phyloP scores from a whole-genome alignment of 2,113 vertebrate species.

The Pygoscelis adeliae region DNA sequence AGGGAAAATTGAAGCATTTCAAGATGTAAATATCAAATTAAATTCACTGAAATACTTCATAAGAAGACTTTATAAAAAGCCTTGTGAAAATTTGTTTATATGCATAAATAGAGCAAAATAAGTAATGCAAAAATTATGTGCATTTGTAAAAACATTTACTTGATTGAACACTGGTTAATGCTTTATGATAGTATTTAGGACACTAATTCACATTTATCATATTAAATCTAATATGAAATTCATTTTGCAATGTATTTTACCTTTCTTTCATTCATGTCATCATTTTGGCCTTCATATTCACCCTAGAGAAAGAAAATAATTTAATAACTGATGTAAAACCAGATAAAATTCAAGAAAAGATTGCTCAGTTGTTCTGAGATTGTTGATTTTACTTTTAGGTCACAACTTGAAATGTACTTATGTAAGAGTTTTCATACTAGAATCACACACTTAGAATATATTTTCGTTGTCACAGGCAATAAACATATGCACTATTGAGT shows the following conservation, averaged over 20 bases:
- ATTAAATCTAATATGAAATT: not conserved
- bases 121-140: not conserved
- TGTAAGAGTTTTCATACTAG: not conserved
- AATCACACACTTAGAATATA: not conserved
- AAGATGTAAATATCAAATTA: not conserved
- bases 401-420: not conserved
- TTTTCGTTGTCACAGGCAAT: not conserved
- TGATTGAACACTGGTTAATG: not conserved
- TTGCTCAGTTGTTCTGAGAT: not conserved
- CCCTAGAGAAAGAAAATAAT: constrained; percentile 76
- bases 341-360: not conserved
- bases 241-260: constrained; percentile 65
- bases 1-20: not conserved
- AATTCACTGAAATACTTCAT: not conserved
- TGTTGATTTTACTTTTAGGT: not conserved
- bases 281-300: constrained; percentile 82
- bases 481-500: not conserved
- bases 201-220: not conserved
- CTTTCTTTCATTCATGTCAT: constrained; percentile 91
- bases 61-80: not conserved
- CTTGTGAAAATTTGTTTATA: not conserved
- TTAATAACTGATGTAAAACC: not conserved
- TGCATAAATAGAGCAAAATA: not conserved
- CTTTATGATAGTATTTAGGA: not conserved
- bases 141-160: not conserved